These are phyloP conservation scores for Platycheirus rosarum DNA, from an alignment of 2,888 invertebrate species.

Conservation along the genomic window DNA sequence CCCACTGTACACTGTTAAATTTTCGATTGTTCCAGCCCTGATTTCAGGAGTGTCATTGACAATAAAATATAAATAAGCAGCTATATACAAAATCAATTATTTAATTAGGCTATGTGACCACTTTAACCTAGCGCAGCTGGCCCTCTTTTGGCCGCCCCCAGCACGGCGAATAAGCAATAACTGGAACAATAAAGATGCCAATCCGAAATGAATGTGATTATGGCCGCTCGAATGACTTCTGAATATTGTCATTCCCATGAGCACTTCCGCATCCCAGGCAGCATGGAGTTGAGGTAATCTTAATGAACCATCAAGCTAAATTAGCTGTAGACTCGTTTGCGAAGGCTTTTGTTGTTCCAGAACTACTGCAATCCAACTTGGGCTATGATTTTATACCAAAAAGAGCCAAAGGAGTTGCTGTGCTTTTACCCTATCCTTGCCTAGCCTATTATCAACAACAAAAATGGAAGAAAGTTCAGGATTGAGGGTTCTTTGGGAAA, in stretches of 20 bases:
- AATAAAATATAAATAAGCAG: slow-evolving; percentile 48
- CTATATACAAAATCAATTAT: slow-evolving; percentile 62
- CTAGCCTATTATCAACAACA: not conserved
- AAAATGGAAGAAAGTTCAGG: not conserved
- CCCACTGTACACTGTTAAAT: too few species aligned
- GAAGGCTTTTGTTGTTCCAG: slow-evolving; percentile 47
- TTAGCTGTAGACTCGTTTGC: slow-evolving; percentile 60
- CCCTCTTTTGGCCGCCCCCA: slow-evolving; percentile 10
- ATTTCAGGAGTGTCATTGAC: slow-evolving; percentile 26
- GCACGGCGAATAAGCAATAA: slow-evolving; percentile 62
- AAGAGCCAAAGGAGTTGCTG: not conserved
- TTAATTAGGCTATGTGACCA: slow-evolving; percentile 53
- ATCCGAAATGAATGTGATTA: slow-evolving; percentile 71
- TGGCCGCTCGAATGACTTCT: slow-evolving; percentile 60
- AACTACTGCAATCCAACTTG: slow-evolving; percentile 32
- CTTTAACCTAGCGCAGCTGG: slow-evolving; percentile 20
- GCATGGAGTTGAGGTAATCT: slow-evolving; percentile 54
- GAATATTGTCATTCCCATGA: slow-evolving; percentile 61
- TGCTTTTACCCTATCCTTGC: not conserved
- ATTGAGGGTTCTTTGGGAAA: slow-evolving; percentile 26
- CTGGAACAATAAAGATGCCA: slow-evolving; percentile 70
- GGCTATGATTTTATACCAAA: slow-evolving; percentile 19
- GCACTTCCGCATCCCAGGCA: slow-evolving; percentile 32
- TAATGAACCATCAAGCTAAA: slow-evolving; percentile 72
- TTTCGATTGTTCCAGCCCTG: not conserved